A percentile compares a stretch with the other conserved stretches of the same genome.
Evolutionary conservation across 2,888 invertebrate genomes (phyloP).

Genomic region (Azorinus chamasolen): DNA sequence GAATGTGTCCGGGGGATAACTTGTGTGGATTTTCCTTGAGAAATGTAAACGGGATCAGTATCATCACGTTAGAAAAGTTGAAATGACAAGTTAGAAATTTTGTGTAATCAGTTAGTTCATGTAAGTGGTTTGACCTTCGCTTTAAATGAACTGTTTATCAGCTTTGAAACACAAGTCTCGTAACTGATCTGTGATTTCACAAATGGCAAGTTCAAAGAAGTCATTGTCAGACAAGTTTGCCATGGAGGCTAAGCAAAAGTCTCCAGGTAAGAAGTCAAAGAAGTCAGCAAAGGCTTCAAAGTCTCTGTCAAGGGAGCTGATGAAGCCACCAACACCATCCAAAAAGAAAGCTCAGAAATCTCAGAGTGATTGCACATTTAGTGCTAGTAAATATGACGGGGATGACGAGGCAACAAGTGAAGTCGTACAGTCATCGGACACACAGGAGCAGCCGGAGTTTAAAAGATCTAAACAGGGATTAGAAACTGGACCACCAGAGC

Average conservation of each 20-base stretch:
- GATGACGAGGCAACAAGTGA: slow-evolving; percentile 4
- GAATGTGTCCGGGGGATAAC: no score
- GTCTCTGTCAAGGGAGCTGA: slow-evolving; percentile 49
- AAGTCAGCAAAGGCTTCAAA: slow-evolving; percentile 50
- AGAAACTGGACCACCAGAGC: slow-evolving; percentile 1
- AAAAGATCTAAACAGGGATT: slow-evolving; percentile 10
- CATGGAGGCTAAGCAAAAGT: slow-evolving; percentile 67
- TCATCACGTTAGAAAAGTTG: no score
- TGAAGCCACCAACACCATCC: slow-evolving; percentile 27
- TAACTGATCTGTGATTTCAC: no score
- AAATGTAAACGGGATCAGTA: no score
- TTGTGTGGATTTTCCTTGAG: no score
- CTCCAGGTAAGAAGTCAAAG: slow-evolving; percentile 59
- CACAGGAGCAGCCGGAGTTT: slow-evolving; percentile 17
- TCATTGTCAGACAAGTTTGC: slow-evolving; percentile 72
- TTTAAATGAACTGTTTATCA: no score
- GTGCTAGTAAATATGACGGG: not conserved
- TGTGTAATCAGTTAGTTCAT: no score
- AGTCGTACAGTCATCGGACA: not conserved
- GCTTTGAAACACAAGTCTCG: no score
- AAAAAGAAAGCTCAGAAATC: slow-evolving; percentile 54
- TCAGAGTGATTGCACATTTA: slow-evolving; percentile 46
- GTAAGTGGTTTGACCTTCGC: no score
- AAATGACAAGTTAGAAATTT: no score
- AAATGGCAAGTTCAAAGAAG: slow-evolving; percentile 67